Percentiles rank a stretch among this genome's conserved stretches.
These are phyloP conservation scores for Pongo abelii DNA, from an alignment of 2,113 vertebrate species.

Conservation along the genomic window DNA sequence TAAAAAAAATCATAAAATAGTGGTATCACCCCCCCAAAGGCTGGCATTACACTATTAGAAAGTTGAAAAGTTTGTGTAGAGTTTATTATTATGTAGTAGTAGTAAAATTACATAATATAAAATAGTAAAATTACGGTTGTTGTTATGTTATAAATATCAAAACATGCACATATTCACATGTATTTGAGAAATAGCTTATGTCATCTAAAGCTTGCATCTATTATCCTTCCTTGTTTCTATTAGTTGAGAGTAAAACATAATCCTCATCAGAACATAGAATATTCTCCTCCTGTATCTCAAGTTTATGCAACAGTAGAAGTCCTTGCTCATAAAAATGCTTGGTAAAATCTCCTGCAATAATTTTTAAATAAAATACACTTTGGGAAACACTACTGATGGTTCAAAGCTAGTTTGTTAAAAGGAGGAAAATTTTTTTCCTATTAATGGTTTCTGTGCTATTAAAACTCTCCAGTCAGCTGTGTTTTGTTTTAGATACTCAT, in stretches of 20 bases:
- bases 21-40: not conserved
- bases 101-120: not conserved
- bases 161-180: not conserved
- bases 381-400: not conserved
- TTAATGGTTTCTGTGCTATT: not conserved
- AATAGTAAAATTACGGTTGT: not conserved
- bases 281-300: not conserved
- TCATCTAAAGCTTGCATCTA: not conserved
- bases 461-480: not conserved
- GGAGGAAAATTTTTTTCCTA: not conserved
- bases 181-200: not conserved
- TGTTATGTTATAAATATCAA: not conserved
- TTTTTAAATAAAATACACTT: not conserved
- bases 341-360: not conserved
- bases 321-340: not conserved
- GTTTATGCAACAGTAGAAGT: not conserved
- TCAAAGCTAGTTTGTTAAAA: not conserved
- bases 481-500: not conserved
- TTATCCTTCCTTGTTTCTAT: not conserved
- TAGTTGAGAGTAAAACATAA: not conserved
- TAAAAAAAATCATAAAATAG: not conserved
- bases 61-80: not conserved
- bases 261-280: not conserved
- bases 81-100: not conserved
- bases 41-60: not conserved